These are phyloP conservation scores for Acromyrmex heyeri DNA, from an alignment of 1,140 invertebrate species.

Conservation along the genomic window DNA sequence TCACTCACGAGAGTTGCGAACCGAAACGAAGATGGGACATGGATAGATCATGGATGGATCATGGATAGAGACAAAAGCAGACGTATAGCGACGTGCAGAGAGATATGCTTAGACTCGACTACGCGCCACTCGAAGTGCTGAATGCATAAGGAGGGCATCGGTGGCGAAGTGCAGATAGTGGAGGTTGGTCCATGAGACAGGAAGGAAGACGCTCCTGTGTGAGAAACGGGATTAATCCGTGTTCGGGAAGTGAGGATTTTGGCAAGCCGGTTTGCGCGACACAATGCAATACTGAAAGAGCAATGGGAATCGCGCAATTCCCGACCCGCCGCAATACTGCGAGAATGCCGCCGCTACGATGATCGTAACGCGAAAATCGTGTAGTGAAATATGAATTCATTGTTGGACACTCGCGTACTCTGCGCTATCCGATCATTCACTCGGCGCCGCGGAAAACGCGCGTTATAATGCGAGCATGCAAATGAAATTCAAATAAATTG, in stretches of 20 bases:
- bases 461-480: not conserved
- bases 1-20: slow-evolving; percentile 32
- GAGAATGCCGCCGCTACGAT: not conserved
- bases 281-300: not conserved
- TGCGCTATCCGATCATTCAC: not conserved
- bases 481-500: slow-evolving; percentile 42
- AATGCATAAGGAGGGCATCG: slow-evolving; percentile 40
- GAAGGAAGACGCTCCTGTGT: slow-evolving; percentile 36
- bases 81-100: not conserved
- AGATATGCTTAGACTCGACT: not conserved
- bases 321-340: slow-evolving; percentile 1
- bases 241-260: slow-evolving; percentile 37
- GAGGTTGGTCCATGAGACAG: not conserved
- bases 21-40: not conserved
- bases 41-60: not conserved
- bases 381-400: slow-evolving; percentile 33
- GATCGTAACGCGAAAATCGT: slow-evolving; percentile 49
- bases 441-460: not conserved
- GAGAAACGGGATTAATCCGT: slow-evolving; percentile 52
- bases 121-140: not conserved
- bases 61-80: not conserved
- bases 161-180: not conserved
- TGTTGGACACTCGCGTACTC: not conserved
- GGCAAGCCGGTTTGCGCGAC: slow-evolving; percentile 18
- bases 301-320: not conserved